Conservation (phyloP, 2,888 invertebrate species). For the Pandemis corylana region DNA sequence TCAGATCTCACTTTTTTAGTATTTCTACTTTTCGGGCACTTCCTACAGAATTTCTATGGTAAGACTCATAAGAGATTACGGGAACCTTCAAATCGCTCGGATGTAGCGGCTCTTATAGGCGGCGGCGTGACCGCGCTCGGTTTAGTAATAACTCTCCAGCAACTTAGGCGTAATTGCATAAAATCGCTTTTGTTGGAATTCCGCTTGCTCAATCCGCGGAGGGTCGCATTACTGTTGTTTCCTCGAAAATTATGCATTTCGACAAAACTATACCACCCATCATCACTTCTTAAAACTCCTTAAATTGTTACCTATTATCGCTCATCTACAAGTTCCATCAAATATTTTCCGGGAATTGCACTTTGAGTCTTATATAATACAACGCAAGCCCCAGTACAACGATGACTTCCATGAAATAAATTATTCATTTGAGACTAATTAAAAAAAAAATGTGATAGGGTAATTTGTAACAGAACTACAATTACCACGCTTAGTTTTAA, state of each 20-base stretch:
- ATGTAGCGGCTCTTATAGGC: constrained; percentile 26
- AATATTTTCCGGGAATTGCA: no score
- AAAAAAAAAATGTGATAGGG: no score
- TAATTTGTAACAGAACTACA: no score
- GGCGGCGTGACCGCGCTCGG: constrained; percentile 67
- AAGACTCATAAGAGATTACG: neutral
- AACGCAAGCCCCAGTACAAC: no score
- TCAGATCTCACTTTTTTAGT: no score
- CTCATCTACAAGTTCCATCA: no score
- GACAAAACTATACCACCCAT: constrained; percentile 42
- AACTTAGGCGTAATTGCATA: constrained; percentile 80
- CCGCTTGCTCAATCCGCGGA: constrained; percentile 73
- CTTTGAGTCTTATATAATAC: no score
- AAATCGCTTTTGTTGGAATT: constrained; percentile 81
- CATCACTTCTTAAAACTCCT: neutral
- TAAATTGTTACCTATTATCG: no score
- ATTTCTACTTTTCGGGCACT: neutral
- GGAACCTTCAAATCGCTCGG: neutral
- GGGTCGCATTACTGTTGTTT: constrained; percentile 65
- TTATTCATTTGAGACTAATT: no score
- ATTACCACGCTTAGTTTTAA: no score
- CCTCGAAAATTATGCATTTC: constrained; percentile 67
- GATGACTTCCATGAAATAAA: no score
- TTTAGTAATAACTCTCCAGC: constrained; percentile 78
- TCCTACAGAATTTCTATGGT: neutral